Conservation (phyloP, 2,888 invertebrate species). For the Volucella zonaria region DNA sequence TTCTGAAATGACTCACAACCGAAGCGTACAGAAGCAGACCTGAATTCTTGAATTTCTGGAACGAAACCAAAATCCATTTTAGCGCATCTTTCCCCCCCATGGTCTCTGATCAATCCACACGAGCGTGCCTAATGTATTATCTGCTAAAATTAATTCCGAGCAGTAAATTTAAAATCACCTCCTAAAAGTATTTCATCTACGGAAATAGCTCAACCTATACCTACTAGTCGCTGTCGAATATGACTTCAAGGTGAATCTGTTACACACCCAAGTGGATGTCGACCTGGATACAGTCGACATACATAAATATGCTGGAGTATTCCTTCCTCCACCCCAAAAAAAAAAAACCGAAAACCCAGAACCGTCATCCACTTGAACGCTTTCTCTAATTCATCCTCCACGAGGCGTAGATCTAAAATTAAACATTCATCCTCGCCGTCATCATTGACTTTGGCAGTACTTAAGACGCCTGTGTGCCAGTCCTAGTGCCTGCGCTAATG, state of each 20-base stretch:
- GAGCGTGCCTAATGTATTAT: constrained; percentile 38
- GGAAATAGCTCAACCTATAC: constrained; percentile 44
- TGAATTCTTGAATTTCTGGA: constrained; percentile 62
- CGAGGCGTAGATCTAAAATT: constrained; percentile 48
- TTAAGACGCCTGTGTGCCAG: constrained; percentile 30
- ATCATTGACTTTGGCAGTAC: constrained; percentile 59
- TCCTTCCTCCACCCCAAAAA: constrained; percentile 30
- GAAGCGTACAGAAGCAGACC: not conserved
- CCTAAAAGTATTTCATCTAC: constrained; percentile 34
- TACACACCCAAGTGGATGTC: constrained; percentile 57
- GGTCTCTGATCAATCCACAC: constrained; percentile 43
- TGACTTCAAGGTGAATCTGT: constrained; percentile 67
- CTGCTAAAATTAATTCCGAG: constrained; percentile 57
- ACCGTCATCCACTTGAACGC: constrained; percentile 43
- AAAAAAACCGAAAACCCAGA: constrained; percentile 16
- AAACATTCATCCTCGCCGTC: constrained; percentile 43
- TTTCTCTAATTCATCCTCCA: constrained; percentile 12
- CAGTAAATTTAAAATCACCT: constrained; percentile 60
- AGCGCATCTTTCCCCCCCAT: not conserved
- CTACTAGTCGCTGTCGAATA: constrained; percentile 25
- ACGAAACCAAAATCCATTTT: constrained; percentile 53
- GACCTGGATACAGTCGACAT: constrained; percentile 8
- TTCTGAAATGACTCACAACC: constrained; percentile 12
- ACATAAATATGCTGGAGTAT: constrained; percentile 47
- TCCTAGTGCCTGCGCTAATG: not conserved